Conservation (phyloP, 2,113 vertebrate genomes). For the Datnioides undecimradiatus region DNA sequence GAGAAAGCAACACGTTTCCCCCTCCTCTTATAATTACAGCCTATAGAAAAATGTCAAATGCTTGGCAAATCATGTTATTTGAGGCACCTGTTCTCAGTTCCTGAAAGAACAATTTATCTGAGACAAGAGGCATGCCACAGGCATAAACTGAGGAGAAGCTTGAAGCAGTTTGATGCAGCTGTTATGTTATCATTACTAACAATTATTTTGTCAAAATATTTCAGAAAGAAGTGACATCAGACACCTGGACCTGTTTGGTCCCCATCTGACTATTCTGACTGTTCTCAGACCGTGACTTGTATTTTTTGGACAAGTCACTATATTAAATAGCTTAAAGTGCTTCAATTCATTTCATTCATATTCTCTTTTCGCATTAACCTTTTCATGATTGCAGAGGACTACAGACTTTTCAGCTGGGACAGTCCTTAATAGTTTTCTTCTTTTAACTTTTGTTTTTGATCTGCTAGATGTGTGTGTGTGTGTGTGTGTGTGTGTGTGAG, state of each 20-base stretch:
- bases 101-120: conserved; percentile 51
- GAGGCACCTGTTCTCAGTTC: conserved; percentile 51
- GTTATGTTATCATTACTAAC: conserved; percentile 50
- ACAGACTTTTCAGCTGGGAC: not conserved
- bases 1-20: conserved; percentile 25
- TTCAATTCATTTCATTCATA: conserved; percentile 1
- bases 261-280: not conserved
- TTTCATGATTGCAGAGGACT: conserved; percentile 4
- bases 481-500: not conserved
- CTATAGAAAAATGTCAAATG: conserved; percentile 35
- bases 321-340: not conserved
- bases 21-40: conserved; percentile 48
- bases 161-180: conserved; percentile 38
- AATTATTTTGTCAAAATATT: conserved; percentile 50
- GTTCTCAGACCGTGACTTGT: too few species aligned
- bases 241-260: conserved; percentile 37
- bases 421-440: not conserved
- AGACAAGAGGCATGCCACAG: conserved; percentile 47
- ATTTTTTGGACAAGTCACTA: not conserved
- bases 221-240: conserved; percentile 41
- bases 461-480: not conserved
- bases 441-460: not conserved
- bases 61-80: conserved; percentile 38
- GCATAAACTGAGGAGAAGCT: conserved; percentile 29
- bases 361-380: not conserved